Evolutionary conservation across 2,888 invertebrate species (phyloP), one percentile per base, ranked within the genome.

Genomic region (Neoascia interrupta): DNA sequence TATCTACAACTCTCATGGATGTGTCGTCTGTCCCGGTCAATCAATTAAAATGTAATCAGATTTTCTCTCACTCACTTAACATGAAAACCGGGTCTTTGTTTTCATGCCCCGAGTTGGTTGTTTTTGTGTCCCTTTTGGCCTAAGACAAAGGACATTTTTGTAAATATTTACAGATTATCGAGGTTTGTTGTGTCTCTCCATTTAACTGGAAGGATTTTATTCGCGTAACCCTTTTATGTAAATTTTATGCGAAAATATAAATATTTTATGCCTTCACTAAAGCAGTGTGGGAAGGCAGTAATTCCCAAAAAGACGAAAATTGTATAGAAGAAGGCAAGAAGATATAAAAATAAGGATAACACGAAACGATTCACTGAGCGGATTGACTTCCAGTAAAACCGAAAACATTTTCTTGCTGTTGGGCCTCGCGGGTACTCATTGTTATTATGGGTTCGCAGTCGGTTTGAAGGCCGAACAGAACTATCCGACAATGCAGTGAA

Each of bases 201-300:
- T 66, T 69, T 43, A 68, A 61, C 28, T 43, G 61, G 26, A 69
- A 49, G 60, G 41, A 69, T 56, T 69, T 61, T 72, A 43, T 43
- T 15, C 37, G 43, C 53, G 37, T 60, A 19, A 69, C 61, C 69
- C 61, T 75, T 75, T 75, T 56, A 63, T 61, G 69, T 45, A 69
- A 61, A 75, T 75, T 69, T 61, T 61, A 74, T 75, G 61, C 16
- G 36, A 61, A 68, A 69, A 47, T 36, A 60, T 66, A 73, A 66
- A 73, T 73, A 69, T 54, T 75, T 61, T 75, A 74, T 68, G 60
- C 28, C 47, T 18, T 26, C 41, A 37, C 37, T 11, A 47, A 11
- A 45, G 26, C 11, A 11, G 13, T 31, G 16, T 28, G 11, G 28
- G 21, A 18, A 19, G 13, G 5, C 6, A 16, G 31, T 13, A 2